phyloP scores from a whole-genome alignment of 2,888 invertebrate genomes.

The Amphipyra tragopoginis region DNA sequence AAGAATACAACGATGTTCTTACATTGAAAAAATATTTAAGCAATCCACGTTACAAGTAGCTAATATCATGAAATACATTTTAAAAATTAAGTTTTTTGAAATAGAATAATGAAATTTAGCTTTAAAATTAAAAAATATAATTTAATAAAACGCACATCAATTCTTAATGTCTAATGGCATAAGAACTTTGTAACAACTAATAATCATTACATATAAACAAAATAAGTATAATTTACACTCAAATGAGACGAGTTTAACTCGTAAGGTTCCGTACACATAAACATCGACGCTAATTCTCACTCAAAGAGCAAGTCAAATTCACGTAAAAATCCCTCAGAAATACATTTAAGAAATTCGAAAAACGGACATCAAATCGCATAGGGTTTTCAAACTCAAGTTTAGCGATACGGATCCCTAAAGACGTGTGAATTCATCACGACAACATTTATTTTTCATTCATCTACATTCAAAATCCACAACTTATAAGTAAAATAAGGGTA shows the following conservation, averaged over 20 bases:
- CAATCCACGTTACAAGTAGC: conserved; percentile 48
- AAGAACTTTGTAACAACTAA: conserved; percentile 49
- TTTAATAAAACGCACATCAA: conserved; percentile 39
- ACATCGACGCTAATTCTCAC: neutral
- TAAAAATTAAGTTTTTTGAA: conserved; percentile 23
- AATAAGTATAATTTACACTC: conserved; percentile 36
- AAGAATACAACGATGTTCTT: conserved; percentile 50
- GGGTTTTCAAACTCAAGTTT: neutral
- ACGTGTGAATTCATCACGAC: conserved; percentile 20
- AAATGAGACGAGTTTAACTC: conserved; percentile 53
- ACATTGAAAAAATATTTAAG: conserved; percentile 42
- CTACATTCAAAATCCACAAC: conserved; percentile 20
- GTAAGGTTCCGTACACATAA: conserved; percentile 29
- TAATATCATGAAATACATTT: conserved; percentile 23
- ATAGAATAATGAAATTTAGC: conserved; percentile 26
- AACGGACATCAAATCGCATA: neutral
- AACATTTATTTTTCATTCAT: conserved; percentile 11
- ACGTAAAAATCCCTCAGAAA: neutral
- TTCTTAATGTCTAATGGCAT: conserved; percentile 56
- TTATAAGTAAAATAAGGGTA: conserved; percentile 26
- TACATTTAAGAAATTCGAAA: neutral
- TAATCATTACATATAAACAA: conserved; percentile 26
- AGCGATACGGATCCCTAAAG: conserved; percentile 30
- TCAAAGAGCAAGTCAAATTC: neutral
- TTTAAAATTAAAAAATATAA: conserved; percentile 25